phyloP scores from a whole-genome alignment of 2,888 invertebrate species.

The Agapetus fuscipes region DNA sequence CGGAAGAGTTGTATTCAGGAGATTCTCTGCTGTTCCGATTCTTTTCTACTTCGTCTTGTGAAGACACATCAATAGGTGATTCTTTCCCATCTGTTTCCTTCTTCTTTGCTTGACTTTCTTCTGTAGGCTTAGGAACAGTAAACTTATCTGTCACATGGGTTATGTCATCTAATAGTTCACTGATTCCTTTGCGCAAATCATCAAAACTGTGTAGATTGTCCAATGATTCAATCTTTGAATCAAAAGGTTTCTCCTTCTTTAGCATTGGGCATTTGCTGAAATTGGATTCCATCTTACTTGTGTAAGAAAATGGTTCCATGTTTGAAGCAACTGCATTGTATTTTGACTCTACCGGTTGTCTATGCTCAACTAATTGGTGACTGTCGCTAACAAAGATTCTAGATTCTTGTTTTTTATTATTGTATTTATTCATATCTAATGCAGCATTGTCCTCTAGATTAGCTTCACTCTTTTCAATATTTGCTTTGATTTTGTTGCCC shows the following conservation, averaged over 20 bases:
- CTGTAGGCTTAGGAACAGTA: too few relatives aligned
- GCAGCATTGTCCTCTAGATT: constrained; percentile 31
- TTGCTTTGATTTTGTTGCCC: constrained; percentile 41
- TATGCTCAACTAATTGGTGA: too few relatives aligned
- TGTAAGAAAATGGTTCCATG: too few relatives aligned
- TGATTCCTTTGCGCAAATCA: constrained; percentile 43
- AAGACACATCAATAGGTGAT: constrained; percentile 31
- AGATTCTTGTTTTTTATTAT: too few relatives aligned
- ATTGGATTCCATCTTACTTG: too few relatives aligned
- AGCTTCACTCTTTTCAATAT: constrained; percentile 36
- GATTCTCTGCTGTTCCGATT: constrained; percentile 28
- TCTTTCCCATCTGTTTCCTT: constrained; percentile 24
- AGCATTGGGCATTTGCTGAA: too few relatives aligned
- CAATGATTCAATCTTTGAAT: constrained; percentile 28
- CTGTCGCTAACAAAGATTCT: too few relatives aligned
- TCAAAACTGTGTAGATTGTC: constrained; percentile 31
- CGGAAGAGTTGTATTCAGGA: constrained; percentile 55
- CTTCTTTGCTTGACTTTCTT: not conserved
- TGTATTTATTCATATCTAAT: too few relatives aligned
- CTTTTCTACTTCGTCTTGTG: constrained; percentile 25
- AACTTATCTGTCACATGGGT: constrained; percentile 41
- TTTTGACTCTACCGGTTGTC: too few relatives aligned
- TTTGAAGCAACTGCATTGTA: too few relatives aligned
- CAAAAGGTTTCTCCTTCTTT: constrained; percentile 16
- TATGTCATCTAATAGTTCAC: constrained; percentile 43